These are phyloP conservation scores for Palythoa grandiflora DNA, from an alignment of 92 coral and sea anemone species.

Conservation along the genomic window DNA sequence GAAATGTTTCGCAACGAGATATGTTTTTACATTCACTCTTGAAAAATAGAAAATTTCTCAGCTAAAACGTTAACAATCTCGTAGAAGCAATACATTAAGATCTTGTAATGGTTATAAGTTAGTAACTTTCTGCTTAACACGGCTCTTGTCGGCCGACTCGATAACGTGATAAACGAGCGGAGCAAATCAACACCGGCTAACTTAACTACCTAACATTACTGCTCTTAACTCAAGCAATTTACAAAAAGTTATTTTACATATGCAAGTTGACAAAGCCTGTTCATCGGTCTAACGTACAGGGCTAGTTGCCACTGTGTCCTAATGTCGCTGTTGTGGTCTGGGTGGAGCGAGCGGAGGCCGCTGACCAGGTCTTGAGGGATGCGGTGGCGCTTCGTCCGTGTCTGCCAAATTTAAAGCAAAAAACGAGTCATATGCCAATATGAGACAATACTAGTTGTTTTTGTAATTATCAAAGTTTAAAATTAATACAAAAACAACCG, in stretches of 20 bases:
- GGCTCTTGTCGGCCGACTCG: no score
- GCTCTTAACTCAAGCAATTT: no score
- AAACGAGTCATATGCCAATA: neutral
- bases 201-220: no score
- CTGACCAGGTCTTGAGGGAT: conserved; percentile 25
- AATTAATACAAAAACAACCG: no score
- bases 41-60: neutral
- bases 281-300: neutral
- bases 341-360: conserved; percentile 35
- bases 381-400: neutral
- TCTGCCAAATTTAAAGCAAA: neutral
- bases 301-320: neutral
- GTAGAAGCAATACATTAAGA: no score
- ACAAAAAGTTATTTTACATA: neutral
- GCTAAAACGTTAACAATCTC: no score
- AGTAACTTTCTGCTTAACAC: no score
- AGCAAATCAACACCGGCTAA: no score
- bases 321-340: conserved; percentile 13
- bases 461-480: no score
- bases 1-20: neutral
- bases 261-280: neutral
- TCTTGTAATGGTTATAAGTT: no score
- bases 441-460: neutral
- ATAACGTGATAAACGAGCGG: no score
- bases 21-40: neutral